These are phyloP conservation scores for Cactoblastis cactorum DNA, from an alignment of 2,888 invertebrate species.

Conservation along the genomic window DNA sequence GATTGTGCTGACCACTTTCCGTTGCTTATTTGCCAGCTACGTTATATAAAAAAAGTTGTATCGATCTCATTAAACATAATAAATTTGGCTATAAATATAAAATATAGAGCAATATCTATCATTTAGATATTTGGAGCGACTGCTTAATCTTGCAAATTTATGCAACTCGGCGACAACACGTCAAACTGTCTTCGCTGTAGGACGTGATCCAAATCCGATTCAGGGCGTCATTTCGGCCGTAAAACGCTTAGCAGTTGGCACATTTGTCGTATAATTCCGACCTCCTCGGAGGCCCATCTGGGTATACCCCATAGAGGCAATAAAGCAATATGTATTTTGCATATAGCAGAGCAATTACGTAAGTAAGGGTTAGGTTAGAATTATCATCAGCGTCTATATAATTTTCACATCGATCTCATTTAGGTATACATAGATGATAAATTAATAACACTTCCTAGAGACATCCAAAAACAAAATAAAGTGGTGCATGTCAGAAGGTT, in stretches of 20 bases:
- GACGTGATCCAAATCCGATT: conserved; percentile 76
- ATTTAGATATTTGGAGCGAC: conserved; percentile 18
- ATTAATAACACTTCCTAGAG: no score
- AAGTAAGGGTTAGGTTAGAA: neutral
- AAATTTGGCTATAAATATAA: no score
- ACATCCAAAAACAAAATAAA: no score
- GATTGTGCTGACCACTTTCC: no score
- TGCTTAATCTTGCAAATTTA: conserved; percentile 76
- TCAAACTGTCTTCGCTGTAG: conserved; percentile 69
- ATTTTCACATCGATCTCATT: no score
- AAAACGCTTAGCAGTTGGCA: conserved; percentile 72
- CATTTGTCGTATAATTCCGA: conserved; percentile 68
- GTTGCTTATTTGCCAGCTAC: no score
- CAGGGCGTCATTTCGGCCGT: conserved; percentile 64
- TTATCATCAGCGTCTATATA: no score
- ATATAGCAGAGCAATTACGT: neutral
- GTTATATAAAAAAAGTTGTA: no score
- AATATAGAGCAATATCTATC: neutral
- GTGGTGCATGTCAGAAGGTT: no score
- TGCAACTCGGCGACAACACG: conserved; percentile 73
- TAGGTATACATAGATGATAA: no score
- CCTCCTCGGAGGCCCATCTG: conserved; percentile 52
- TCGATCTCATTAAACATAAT: no score
- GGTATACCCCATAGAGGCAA: neutral
- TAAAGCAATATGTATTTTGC: neutral